These are phyloP conservation scores for Gila orcuttii DNA, from an alignment of 2,113 vertebrate species.

Conservation along the genomic window DNA sequence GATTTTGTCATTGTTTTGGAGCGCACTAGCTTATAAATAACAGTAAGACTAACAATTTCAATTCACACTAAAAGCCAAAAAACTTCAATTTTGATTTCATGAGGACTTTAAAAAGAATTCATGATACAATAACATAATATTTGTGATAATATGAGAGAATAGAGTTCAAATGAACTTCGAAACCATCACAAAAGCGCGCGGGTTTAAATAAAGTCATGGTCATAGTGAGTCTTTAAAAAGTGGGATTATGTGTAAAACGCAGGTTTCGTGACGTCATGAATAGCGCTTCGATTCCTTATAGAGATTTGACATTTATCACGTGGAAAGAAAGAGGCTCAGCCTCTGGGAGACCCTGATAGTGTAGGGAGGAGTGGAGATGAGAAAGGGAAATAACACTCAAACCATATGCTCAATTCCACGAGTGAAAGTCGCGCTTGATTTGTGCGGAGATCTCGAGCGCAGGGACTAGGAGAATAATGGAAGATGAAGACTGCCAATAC, in stretches of 20 bases:
- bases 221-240: no score
- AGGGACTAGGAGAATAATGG: constrained; percentile 74
- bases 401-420: constrained; percentile 40
- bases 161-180: not conserved
- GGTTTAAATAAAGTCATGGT: not conserved
- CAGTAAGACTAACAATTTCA: no score
- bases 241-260: not conserved
- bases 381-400: constrained; percentile 47
- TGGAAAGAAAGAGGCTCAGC: constrained; percentile 63
- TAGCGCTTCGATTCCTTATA: constrained; percentile 53
- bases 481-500: constrained; percentile 79
- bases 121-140: not conserved
- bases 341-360: constrained; percentile 49
- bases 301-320: constrained; percentile 72
- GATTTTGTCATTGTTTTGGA: no score
- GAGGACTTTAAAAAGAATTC: not conserved
- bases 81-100: no score
- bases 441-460: constrained; percentile 41
- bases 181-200: not conserved
- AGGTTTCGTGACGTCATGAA: constrained; percentile 52
- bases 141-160: not conserved
- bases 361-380: constrained; percentile 39
- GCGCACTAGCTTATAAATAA: no score
- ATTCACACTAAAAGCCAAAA: no score
- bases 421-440: not conserved